Base-by-base conservation (phyloP, 2,113 vertebrate genomes). In the Chloroceryle aenea region DNA sequence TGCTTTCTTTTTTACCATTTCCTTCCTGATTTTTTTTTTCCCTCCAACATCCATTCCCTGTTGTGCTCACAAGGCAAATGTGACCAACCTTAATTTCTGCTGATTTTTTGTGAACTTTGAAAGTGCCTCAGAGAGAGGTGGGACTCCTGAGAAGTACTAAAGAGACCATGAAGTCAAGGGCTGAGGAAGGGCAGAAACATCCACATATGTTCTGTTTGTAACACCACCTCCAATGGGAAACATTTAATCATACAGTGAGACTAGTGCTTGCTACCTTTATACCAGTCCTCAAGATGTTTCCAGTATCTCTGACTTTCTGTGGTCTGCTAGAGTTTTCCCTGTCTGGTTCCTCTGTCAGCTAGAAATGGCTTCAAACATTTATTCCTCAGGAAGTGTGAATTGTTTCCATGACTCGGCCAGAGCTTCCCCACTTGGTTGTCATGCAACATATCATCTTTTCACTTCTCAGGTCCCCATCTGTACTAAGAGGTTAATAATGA, bases 101-200 rank as follows among this genome's bases (percentile, higher is more conserved):
- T 79, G 74, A 68, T 75, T 85, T 85, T 85, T 17, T 48, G 36
- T 56, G 87, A 78, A 32, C 23, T 87, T 82, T 53, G 40, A 19
- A 34, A 75, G 43, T 73, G 40, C 47, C 66, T 74, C 30, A 29
- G 81, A 42, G n/a, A 42, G 38, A 89, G n/a, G 43, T 61, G n/a
- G 61, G 38, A 36, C 63, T 79, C 71, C 72, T 0, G 0, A 92
- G 84, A 67, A 84, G 48, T 6, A 17, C 32, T 0, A 0, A 29
- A 32, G 72, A 48, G 29, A 93, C 16, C 42, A 23, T 55, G 27
- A 32, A 83, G 84, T 66, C 4, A 1, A 83, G 67, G 82, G 30
- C 50, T 85, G 85, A 92, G 94, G 94, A 94, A 95, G 84, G 88
- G 92, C 91, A 97, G 93, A 76, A 92, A 92, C 95, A 86, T 26